Evolutionary conservation across 2,888 invertebrate genomes (phyloP), one percentile per base, ranked within the genome.

Genomic region (Acanthosepion lycidas): DNA sequence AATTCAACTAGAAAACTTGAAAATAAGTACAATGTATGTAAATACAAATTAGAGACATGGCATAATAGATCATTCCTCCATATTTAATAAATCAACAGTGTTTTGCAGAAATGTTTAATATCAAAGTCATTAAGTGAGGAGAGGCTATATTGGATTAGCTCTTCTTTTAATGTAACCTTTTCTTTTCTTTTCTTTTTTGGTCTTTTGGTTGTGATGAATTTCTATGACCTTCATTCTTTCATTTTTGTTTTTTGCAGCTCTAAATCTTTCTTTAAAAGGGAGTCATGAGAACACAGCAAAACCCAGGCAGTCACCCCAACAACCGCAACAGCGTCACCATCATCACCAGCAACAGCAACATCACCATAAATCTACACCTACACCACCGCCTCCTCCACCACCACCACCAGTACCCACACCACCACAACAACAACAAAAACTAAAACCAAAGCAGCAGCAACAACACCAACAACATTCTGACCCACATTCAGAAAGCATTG

Each of bases 171-270:
- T 23, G 59, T 15, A 59, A 59, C 15, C 26, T 23, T 59, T 15
- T 59, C 59, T 59, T 59, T 42, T 2, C 2, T 42, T 42, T 42
- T 33, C 33, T 42, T 42, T 42, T 42, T 42, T 2, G 0, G 59
- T 51, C 51, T 51, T 51, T 51, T 51, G 6, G 8, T 64, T 23
- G 5, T 28, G 28, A 64, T 64, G 26, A 3, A 64, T 64, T 26
- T 64, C 26, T 64, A 64, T 64, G 64, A 8, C 64, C 12, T 78
- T n/a, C 12, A 28, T 78, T n/a, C 15, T n/a, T 55, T 92, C 8
- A 33, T 23, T 92, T 49, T 94, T 49, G 42, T 95, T 97, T 98
- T 98, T 95, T 96, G 59, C 95, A 96, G 96, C 96, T 28, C 95
- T 96, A 51, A 96, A 96, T 94, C 95, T 96, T 91, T 96, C 96